A percentile compares a stretch with the other conserved stretches of the same genome.
phyloP scores from a whole-genome alignment of 2,797 vertebrate species.

The Galaxias olidus region DNA sequence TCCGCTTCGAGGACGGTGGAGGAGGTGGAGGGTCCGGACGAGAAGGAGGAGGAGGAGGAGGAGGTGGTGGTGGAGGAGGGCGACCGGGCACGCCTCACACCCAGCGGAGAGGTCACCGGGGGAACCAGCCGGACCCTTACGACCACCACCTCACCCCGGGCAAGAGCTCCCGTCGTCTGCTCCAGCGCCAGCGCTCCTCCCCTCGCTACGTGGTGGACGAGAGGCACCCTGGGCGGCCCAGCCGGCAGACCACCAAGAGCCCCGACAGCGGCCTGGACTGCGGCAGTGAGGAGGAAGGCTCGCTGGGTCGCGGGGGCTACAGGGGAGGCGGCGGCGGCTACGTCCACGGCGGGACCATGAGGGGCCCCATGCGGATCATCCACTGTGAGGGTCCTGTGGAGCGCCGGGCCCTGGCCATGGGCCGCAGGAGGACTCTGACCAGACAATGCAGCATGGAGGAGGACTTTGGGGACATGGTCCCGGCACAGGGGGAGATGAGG shows the following conservation, averaged over 20 bases:
- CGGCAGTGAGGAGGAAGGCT: slow-evolving; percentile 91
- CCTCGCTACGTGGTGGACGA: slow-evolving; percentile 76
- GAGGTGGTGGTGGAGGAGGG: slow-evolving; percentile 2
- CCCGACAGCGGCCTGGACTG: slow-evolving; percentile 95
- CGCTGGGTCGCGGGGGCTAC: slow-evolving; percentile 66
- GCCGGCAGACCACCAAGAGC: slow-evolving; percentile 84
- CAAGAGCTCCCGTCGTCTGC: slow-evolving; percentile 57
- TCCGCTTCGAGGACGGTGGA: slow-evolving; percentile 66
- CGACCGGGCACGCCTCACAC: slow-evolving; percentile 64
- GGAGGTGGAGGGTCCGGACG: slow-evolving; percentile 1
- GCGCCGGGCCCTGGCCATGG: slow-evolving; percentile 77
- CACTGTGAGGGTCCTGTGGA: slow-evolving; percentile 80
- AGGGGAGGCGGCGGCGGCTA: slow-evolving; percentile 60
- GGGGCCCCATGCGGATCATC: slow-evolving; percentile 68
- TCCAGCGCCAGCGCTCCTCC: slow-evolving; percentile 75
- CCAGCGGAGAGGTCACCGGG: slow-evolving; percentile 53
- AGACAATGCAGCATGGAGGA: slow-evolving; percentile 92
- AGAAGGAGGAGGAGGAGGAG: no score
- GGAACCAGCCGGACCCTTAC: slow-evolving; percentile 63
- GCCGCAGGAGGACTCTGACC: slow-evolving; percentile 86
- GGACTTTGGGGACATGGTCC: slow-evolving; percentile 79
- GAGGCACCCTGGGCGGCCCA: slow-evolving; percentile 61
- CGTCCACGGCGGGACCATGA: slow-evolving; percentile 65
- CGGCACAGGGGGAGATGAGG: slow-evolving; percentile 65
- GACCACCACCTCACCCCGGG: slow-evolving; percentile 61